Percentiles rank a stretch among this genome's conserved stretches.
phyloP scores from a whole-genome alignment of 2,888 invertebrate species.

The Melanostoma scalare region DNA sequence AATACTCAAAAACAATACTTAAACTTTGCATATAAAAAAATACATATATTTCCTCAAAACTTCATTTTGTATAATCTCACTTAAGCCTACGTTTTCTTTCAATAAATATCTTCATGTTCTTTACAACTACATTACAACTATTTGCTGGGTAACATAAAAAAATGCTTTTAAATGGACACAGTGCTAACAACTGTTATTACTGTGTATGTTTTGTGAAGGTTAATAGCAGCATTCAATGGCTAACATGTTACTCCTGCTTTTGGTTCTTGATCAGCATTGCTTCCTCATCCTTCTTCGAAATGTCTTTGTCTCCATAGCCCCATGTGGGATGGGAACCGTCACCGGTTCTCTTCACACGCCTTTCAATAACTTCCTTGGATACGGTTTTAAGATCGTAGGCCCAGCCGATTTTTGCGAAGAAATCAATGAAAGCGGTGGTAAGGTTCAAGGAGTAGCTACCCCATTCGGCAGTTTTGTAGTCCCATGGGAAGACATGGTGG shows the following conservation, averaged over 20 bases:
- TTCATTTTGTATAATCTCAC: constrained; percentile 35
- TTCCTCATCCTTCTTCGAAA: constrained; percentile 83
- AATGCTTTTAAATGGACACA: constrained; percentile 40
- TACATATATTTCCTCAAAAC: constrained; percentile 49
- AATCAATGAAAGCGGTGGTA: constrained; percentile 90
- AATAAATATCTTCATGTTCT: constrained; percentile 63
- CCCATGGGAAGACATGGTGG: constrained; percentile 93
- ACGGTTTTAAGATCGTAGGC: constrained; percentile 94
- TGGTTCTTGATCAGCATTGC: constrained; percentile 84
- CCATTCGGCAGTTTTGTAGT: constrained; percentile 91
- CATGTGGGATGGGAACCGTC: constrained; percentile 89
- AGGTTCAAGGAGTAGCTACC: constrained; percentile 88
- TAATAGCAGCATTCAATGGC: constrained; percentile 21
- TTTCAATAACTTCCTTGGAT: constrained; percentile 86
- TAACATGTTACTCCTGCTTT: constrained; percentile 83
- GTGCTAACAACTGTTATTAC: constrained; percentile 10
- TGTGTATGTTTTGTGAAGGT: background rate
- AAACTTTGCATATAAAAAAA: constrained; percentile 28
- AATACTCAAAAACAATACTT: background rate
- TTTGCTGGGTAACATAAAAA: constrained; percentile 37
- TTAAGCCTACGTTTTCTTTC: constrained; percentile 53
- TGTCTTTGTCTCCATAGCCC: constrained; percentile 91
- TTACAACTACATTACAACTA: constrained; percentile 53
- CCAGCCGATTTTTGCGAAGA: constrained; percentile 92
- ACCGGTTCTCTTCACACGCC: constrained; percentile 88